Conservation (phyloP, 2,888 invertebrate genomes). For the Heliconius ethilla region DNA sequence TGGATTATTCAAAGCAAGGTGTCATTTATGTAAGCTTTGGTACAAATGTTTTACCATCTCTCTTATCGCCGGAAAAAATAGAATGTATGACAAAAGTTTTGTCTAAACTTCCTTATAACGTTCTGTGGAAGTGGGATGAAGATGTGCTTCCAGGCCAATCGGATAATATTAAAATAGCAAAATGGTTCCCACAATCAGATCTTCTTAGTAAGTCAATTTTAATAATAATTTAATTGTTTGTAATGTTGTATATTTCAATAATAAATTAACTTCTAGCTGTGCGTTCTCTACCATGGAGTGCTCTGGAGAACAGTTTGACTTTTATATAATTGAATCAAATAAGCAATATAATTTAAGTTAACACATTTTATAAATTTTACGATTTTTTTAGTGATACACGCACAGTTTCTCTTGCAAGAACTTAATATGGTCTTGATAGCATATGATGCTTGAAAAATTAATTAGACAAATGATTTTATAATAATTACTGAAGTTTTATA, state of each 20-base stretch:
- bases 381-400: too few species aligned
- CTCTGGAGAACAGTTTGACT: too few species aligned
- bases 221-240: neutral
- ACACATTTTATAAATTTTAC: too few species aligned
- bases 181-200: slow-evolving; percentile 63
- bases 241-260: neutral
- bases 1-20: slow-evolving; percentile 58
- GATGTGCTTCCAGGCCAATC: slow-evolving; percentile 54
- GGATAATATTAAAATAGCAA: slow-evolving; percentile 57
- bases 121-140: slow-evolving; percentile 63
- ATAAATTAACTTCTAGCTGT: too few species aligned
- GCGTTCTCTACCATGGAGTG: too few species aligned
- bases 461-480: too few species aligned
- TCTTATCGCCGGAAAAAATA: slow-evolving; percentile 53
- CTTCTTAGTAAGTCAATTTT: slow-evolving; percentile 39
- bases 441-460: too few species aligned
- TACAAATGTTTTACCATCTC: slow-evolving; percentile 57
- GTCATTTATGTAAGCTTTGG: slow-evolving; percentile 64
- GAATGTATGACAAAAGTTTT: slow-evolving; percentile 56
- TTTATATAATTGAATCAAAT: too few species aligned
- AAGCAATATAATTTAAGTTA: too few species aligned
- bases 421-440: too few species aligned
- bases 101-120: slow-evolving; percentile 56
- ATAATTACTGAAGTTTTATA: neutral
- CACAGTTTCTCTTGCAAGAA: too few species aligned